Conservation (phyloP, 2,888 invertebrate genomes). For the Esperia sulphurella region DNA sequence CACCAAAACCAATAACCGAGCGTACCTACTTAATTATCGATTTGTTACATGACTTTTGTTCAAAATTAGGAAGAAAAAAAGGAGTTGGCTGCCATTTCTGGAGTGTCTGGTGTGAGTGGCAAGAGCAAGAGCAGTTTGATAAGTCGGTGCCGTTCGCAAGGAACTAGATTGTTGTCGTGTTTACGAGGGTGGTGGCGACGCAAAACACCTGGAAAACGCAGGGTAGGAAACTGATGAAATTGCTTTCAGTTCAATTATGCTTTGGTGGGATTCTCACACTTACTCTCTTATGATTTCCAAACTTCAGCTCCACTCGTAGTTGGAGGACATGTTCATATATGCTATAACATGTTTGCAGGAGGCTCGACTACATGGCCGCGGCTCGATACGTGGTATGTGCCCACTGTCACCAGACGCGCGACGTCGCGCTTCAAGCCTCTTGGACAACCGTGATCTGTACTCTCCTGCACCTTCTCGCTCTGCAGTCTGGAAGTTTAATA, state of each 20-base stretch:
- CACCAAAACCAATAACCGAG: not conserved
- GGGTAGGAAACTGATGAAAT: constrained; percentile 28
- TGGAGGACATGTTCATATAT: no score
- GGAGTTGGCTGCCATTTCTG: constrained; percentile 34
- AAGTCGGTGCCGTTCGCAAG: constrained; percentile 55
- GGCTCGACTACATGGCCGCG: constrained; percentile 25
- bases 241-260: no score
- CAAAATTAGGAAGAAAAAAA: constrained; percentile 22
- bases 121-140: constrained; percentile 40
- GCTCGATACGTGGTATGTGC: constrained; percentile 39
- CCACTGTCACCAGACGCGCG: constrained; percentile 55
- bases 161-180: constrained; percentile 53
- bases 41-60: not conserved
- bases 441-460: constrained; percentile 43
- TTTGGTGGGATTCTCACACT: no score
- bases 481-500: constrained; percentile 61
- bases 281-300: no score
- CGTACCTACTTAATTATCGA: not conserved
- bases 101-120: constrained; percentile 35
- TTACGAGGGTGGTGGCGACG: constrained; percentile 66
- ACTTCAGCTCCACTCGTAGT: no score
- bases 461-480: constrained; percentile 41
- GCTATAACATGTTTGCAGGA: constrained; percentile 30
- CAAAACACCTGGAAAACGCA: constrained; percentile 48
- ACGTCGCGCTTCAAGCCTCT: constrained; percentile 48